Evolutionary conservation across 1,140 invertebrate genomes (phyloP).

Genomic region (Spodoptera frugiperda): DNA sequence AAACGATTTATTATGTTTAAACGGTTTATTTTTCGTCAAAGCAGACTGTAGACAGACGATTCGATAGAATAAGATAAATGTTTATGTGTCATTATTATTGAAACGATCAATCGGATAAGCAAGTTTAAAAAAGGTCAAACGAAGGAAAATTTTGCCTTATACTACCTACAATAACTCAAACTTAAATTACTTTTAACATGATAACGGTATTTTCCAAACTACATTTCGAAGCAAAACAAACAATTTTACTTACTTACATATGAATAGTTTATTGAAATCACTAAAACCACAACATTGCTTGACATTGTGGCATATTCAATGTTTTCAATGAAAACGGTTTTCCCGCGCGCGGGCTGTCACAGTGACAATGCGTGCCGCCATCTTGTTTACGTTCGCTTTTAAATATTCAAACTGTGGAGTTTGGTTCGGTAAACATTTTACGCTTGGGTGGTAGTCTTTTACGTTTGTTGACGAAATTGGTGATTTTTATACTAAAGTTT

Average conservation of each 20-base stretch:
- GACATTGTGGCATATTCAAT: background rate
- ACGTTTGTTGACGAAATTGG: background rate
- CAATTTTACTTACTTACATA: no score
- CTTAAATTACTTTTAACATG: background rate
- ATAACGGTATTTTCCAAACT: background rate
- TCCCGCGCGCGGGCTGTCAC: background rate
- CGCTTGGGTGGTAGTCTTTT: background rate
- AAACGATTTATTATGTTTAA: no score
- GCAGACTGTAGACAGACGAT: no score
- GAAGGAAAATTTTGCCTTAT: no score
- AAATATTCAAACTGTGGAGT: background rate
- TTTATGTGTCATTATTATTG: no score
- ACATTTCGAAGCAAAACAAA: no score
- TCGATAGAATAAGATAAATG: no score
- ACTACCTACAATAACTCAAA: no score
- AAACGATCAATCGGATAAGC: background rate
- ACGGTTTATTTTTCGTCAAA: no score
- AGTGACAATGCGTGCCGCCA: background rate
- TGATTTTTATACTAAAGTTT: background rate
- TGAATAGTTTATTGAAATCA: slow-evolving; percentile 16
- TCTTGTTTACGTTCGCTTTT: slow-evolving; percentile 5
- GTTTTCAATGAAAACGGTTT: slow-evolving; percentile 20
- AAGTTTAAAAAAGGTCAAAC: no score
- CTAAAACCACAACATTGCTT: background rate
- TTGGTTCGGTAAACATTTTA: background rate